Conservation (phyloP, 1,140 invertebrate genomes). For the Drosophila malerkotliana region DNA sequence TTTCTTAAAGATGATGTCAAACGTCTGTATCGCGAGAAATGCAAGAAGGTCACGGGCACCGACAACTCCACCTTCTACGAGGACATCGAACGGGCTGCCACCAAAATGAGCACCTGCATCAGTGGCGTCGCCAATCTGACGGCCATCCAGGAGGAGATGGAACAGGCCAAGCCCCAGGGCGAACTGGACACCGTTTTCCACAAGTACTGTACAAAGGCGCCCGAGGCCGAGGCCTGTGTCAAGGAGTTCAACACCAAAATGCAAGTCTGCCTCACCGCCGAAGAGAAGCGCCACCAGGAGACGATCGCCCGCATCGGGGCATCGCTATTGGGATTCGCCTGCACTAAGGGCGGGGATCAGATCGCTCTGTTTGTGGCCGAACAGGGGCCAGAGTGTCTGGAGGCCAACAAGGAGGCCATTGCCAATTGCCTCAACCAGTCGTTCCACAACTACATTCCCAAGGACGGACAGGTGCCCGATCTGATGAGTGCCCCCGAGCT, state of each 20-base stretch:
- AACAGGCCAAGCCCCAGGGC: slow-evolving; percentile 85
- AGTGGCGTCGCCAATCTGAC: slow-evolving; percentile 85
- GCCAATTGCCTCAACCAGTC: slow-evolving; percentile 88
- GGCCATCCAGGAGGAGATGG: slow-evolving; percentile 86
- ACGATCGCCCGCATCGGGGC: slow-evolving; percentile 87
- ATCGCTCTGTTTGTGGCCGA: slow-evolving; percentile 92
- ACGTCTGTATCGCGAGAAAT: slow-evolving; percentile 69
- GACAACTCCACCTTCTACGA: slow-evolving; percentile 69
- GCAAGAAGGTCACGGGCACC: slow-evolving; percentile 64
- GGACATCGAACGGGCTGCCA: slow-evolving; percentile 68
- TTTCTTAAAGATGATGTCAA: slow-evolving; percentile 55
- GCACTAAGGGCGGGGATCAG: slow-evolving; percentile 91
- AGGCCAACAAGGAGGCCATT: slow-evolving; percentile 86
- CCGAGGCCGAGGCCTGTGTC: slow-evolving; percentile 86
- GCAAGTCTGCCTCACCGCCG: slow-evolving; percentile 87
- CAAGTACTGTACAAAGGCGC: slow-evolving; percentile 87
- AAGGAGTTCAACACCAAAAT: slow-evolving; percentile 86
- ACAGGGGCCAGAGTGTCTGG: slow-evolving; percentile 89
- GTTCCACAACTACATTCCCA: slow-evolving; percentile 84
- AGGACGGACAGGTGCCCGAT: slow-evolving; percentile 59
- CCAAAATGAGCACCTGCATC: slow-evolving; percentile 84
- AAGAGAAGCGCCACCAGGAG: slow-evolving; percentile 84
- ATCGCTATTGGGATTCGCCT: slow-evolving; percentile 88
- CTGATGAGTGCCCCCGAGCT: slow-evolving; percentile 76
- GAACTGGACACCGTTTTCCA: slow-evolving; percentile 88